These are phyloP conservation scores for Brachionus koreanus DNA, from an alignment of 1,140 invertebrate genomes.

Conservation along the genomic window DNA sequence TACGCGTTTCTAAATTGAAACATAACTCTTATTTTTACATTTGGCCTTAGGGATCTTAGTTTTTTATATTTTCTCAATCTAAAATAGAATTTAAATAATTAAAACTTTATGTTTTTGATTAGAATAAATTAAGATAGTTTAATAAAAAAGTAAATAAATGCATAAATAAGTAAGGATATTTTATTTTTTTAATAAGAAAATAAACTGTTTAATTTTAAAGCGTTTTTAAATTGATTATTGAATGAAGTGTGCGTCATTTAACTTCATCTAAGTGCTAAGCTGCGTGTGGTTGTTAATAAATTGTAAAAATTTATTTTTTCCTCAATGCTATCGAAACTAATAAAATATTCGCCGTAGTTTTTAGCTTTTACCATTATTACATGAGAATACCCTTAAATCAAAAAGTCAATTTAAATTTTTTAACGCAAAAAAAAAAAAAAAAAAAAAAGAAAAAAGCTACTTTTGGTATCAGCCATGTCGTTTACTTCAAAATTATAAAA, in stretches of 20 bases:
- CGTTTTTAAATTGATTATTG: not conserved
- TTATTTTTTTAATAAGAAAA: not conserved
- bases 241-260: not conserved
- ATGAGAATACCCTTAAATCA: not conserved
- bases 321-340: not conserved
- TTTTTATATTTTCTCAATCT: not conserved
- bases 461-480: not conserved
- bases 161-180: not conserved
- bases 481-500: conserved; percentile 25
- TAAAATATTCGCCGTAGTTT: not conserved
- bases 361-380: not conserved
- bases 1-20: not conserved
- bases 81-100: not conserved
- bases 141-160: not conserved
- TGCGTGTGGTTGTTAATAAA: not conserved
- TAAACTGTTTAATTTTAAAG: not conserved
- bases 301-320: conserved; percentile 32
- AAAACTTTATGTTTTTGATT: not conserved
- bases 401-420: not conserved
- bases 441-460: not conserved
- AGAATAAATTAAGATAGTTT: not conserved
- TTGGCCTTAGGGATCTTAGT: not conserved
- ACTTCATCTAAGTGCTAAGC: not conserved
- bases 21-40: not conserved
- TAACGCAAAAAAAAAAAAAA: not conserved